Evolutionary conservation across 2,113 vertebrate species (phyloP).

Genomic region (Gobius niger): DNA sequence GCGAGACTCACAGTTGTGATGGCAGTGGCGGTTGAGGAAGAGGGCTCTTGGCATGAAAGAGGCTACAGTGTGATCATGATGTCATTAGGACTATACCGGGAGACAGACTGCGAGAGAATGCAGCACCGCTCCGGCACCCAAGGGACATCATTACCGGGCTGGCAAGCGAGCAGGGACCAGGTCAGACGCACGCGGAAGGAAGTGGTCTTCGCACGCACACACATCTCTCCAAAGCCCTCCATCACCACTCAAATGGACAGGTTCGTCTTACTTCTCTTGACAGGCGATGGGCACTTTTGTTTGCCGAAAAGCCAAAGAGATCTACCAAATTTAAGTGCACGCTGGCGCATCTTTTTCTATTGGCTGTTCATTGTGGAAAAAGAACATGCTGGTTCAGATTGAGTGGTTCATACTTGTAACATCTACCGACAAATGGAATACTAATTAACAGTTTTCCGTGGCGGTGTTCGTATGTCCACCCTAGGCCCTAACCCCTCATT

Average conservation of each 20-base stretch:
- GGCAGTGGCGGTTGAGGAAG: conserved; percentile 54
- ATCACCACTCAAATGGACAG: conserved; percentile 68
- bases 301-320: conserved; percentile 54
- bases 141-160: conserved; percentile 75
- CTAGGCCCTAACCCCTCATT: too few relatives aligned
- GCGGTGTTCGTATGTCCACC: too few relatives aligned
- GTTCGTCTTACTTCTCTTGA: conserved; percentile 51
- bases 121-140: conserved; percentile 54
- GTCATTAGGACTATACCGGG: conserved; percentile 73
- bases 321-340: conserved; percentile 65
- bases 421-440: too few relatives aligned
- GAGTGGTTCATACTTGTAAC: too few relatives aligned
- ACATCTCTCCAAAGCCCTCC: conserved; percentile 41
- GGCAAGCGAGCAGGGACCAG: conserved; percentile 65
- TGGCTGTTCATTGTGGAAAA: conserved; percentile 45
- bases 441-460: too few relatives aligned
- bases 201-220: conserved; percentile 25
- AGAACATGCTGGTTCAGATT: too few relatives aligned
- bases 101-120: conserved; percentile 69
- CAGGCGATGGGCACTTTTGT: conserved; percentile 54
- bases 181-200: conserved; percentile 61
- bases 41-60: conserved; percentile 69
- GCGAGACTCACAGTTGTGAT: conserved; percentile 49
- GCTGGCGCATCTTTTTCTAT: conserved; percentile 68
- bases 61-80: conserved; percentile 72